Base-by-base conservation (phyloP, 2,113 vertebrate species). In the Rhynchopsitta pachyrhyncha region DNA sequence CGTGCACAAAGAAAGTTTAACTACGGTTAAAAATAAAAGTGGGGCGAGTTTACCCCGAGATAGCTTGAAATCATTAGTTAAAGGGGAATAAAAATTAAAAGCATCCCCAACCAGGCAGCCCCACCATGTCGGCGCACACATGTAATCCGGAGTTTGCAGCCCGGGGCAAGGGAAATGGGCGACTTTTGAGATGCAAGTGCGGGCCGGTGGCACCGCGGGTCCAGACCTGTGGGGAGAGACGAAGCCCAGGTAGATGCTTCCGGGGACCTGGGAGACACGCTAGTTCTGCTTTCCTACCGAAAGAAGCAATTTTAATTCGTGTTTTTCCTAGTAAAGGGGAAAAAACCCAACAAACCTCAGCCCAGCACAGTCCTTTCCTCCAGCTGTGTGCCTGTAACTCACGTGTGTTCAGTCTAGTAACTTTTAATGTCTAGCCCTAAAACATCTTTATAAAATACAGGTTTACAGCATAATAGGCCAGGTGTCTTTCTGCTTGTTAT, bases 401-500 rank as follows among this genome's bases (percentile, higher is more conserved):
- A 95, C 86, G 96, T 97, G 97, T 96, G 93, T 97, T 98, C 97
- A 96, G 90, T 97, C 97, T 97, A 98, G 97, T 98, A 98, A 98
- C 98, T 98, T 98, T 98, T 98, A 98, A 98, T 97, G 98, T 95
- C 96, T 97, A 97, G 92, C 97, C 96, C 96, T 98, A 98, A 98
- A 98, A 98, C 95, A 97, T 98, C 97, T 98, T 98, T 97, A 98
- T 98, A 98, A 98, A 98, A 98, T 97, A 98, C 96, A 96, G 96
- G 97, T 98, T 98, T 98, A 98, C 94, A 95, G 97, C 31, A 74
- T 97, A 97, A 97, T 95, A 97, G 97, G 95, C 97, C 98, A 98
- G 97, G 98, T 98, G 98, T 98, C 97, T 95, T 97, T 92, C 92
- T 96, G 97, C 96, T 98, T 95, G 96, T 98, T 98, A 97, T 78